Percentiles rank a stretch among this genome's conserved stretches.
Evolutionary conservation across 2,888 invertebrate species (phyloP).

Genomic region (Chelonus formosanus): DNA sequence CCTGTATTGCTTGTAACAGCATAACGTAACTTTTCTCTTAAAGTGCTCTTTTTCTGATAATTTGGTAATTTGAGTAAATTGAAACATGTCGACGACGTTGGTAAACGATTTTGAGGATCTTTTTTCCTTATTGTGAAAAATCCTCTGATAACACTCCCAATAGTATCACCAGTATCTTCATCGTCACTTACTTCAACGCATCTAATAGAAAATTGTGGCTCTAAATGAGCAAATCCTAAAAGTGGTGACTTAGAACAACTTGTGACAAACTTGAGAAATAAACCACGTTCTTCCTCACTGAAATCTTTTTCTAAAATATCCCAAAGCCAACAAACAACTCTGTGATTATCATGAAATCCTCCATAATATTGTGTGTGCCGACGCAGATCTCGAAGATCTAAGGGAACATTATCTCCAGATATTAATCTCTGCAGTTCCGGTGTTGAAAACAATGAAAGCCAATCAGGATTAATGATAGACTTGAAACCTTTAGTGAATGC

Average conservation of each 20-base stretch:
- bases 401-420: slow-evolving; percentile 93
- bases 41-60: slow-evolving; percentile 94
- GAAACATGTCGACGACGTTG: slow-evolving; percentile 99
- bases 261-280: slow-evolving; percentile 95
- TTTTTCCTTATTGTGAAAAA: slow-evolving; percentile 97
- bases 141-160: slow-evolving; percentile 93
- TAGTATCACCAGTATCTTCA: slow-evolving; percentile 89
- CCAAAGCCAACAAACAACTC: slow-evolving; percentile 99
- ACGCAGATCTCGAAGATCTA: slow-evolving; percentile 87
- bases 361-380: slow-evolving; percentile 98
- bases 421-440: slow-evolving; percentile 96
- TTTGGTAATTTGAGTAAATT: slow-evolving; percentile 98
- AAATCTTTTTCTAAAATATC: slow-evolving; percentile 97
- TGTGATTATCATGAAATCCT: slow-evolving; percentile 97
- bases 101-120: slow-evolving; percentile 91
- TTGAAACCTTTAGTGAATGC: slow-evolving; percentile 97
- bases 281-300: slow-evolving; percentile 86
- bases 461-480: slow-evolving; percentile 93
- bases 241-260: slow-evolving; percentile 98
- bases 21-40: slow-evolving; percentile 95
- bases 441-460: slow-evolving; percentile 93
- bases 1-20: slow-evolving; percentile 98
- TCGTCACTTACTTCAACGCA: slow-evolving; percentile 99
- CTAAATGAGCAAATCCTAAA: slow-evolving; percentile 93
- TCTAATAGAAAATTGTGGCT: slow-evolving; percentile 97